These are phyloP conservation scores for Gasteruption jaculator DNA, from an alignment of 2,888 invertebrate species.

Conservation along the genomic window DNA sequence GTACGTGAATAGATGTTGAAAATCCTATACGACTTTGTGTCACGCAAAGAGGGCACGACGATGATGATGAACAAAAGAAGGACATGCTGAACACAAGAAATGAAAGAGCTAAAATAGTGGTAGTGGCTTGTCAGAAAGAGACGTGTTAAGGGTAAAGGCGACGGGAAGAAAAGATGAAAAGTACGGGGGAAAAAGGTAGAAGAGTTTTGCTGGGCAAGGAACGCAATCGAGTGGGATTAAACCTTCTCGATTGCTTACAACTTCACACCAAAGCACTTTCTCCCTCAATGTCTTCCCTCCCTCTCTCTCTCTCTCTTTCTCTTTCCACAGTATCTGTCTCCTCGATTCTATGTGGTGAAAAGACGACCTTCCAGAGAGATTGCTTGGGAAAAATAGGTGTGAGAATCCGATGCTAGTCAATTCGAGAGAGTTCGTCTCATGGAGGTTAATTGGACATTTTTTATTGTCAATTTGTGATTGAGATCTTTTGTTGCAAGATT, in stretches of 20 bases:
- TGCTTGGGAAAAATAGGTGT: no score
- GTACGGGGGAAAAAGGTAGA: slow-evolving; percentile 32
- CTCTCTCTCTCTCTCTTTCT: slow-evolving; percentile 8
- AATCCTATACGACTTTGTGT: slow-evolving; percentile 26
- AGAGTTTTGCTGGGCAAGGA: slow-evolving; percentile 37
- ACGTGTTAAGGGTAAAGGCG: no score
- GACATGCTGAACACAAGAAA: no score
- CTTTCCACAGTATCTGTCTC: slow-evolving; percentile 12
- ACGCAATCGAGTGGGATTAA: slow-evolving; percentile 50
- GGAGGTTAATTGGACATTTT: slow-evolving; percentile 49
- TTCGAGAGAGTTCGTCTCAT: slow-evolving; percentile 28
- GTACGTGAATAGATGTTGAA: slow-evolving; percentile 25
- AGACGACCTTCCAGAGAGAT: slow-evolving; percentile 22
- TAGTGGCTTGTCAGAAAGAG: no score
- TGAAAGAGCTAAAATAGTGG: no score
- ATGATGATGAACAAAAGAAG: slow-evolving; percentile 33
- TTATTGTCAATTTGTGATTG: slow-evolving; percentile 51
- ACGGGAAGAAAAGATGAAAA: slow-evolving; percentile 25
- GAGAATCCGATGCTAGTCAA: slow-evolving; percentile 30
- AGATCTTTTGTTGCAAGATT: slow-evolving; percentile 42
- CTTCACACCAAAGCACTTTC: slow-evolving; percentile 35
- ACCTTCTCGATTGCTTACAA: slow-evolving; percentile 49
- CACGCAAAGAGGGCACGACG: slow-evolving; percentile 26
- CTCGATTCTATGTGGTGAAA: slow-evolving; percentile 28
- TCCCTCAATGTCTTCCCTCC: slow-evolving; percentile 15